Conservation (phyloP, 1,140 invertebrate species). For the Macrobrachium nipponense region DNA sequence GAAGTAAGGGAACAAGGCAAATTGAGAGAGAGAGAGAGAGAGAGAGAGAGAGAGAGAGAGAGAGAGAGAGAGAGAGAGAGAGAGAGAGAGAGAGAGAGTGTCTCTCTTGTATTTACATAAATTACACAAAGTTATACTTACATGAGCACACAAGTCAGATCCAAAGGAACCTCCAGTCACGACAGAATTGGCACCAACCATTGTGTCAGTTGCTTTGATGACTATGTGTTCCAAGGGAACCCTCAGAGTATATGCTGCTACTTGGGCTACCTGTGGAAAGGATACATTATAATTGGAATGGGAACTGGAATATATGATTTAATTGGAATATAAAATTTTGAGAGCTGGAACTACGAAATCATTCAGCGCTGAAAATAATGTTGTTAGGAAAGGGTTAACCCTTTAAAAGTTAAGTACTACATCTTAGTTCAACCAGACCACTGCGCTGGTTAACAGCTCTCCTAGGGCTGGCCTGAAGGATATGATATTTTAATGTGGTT, state of each 20-base stretch:
- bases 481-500: no score
- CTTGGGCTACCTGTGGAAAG: constrained; percentile 46
- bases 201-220: constrained; percentile 66
- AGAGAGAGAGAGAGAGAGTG: not conserved
- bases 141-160: constrained; percentile 54
- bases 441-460: no score
- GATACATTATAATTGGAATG: not conserved
- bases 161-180: constrained; percentile 68
- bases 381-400: no score
- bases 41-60: not conserved
- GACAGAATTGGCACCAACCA: constrained; percentile 67
- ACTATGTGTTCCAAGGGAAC: constrained; percentile 67
- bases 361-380: no score
- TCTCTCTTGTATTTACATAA: not conserved
- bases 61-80: not conserved
- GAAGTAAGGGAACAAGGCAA: no score
- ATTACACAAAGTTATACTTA: constrained; percentile 21
- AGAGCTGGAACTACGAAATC: no score
- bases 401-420: no score
- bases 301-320: not conserved
- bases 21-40: no score
- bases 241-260: constrained; percentile 67
- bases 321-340: no score
- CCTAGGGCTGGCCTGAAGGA: no score
- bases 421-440: no score